Evolutionary conservation across 2,888 invertebrate species (phyloP), one percentile per base, ranked within the genome.

Genomic region (Callimorpha dominula): DNA sequence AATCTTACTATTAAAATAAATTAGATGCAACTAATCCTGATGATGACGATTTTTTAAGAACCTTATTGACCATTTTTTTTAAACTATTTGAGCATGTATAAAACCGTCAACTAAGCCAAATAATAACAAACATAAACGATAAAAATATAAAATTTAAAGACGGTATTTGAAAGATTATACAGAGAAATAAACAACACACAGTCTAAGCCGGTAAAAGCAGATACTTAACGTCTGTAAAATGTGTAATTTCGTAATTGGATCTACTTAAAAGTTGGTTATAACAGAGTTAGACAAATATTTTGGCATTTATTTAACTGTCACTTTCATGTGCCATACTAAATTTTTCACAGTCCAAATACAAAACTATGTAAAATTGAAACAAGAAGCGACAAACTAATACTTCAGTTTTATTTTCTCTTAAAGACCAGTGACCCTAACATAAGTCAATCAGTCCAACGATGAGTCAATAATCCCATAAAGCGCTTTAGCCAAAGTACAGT

Each of bases 381-480:
- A 20, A 5, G 57, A 11, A 12, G 11, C 11, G 20, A 20, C 57
- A 57, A 57, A 4, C 4, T 8, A 20, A 15, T 20, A 20, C 20
- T 8, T 57, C 11, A 11, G 20, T 63, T 57, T 42, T 63, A 31
- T 42, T 17, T 40, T 17, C 15, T 17, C 9, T 40, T 17, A 15
- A 42, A 63, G 42, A 52, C 15, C 49, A 68, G 31, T 12, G 15
- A 46, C 43, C 31, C 9, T n/a, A 66, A 46, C 42, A 66, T 49
- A 74, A 49, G 70, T 63, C 31, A 68, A 68, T 43, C n/a, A 31
- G 17, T 74, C 20, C n/a, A 31, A 65, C 71, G n/a, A 60, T 68
- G 63, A 69, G 64, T 74, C 66, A 75, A 65, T 72, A 75, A 75
- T 75, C 66, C 20, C 15, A 60, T 63, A 49, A 49, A 68, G 6